Evolutionary conservation across 2,797 vertebrate species (phyloP), one percentile per base, ranked within the genome.

Genomic region (Eospalax fontanierii): DNA sequence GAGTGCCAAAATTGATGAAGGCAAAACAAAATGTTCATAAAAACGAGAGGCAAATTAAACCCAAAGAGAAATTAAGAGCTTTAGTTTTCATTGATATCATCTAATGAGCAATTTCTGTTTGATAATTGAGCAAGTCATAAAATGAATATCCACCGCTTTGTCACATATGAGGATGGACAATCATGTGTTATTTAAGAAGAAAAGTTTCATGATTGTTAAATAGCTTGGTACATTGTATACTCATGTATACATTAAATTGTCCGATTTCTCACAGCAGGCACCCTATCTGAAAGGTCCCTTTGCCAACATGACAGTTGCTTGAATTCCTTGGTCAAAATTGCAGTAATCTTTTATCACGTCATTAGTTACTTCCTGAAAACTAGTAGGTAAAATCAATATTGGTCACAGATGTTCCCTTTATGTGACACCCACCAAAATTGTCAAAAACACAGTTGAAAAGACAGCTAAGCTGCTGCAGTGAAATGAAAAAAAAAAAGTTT

Each of bases 171-270:
- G 89, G 38, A 92, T 35, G 82, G 76, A 7, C n/a, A 8, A 88
- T 73, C 63, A 19, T 82, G 40, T 66, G 26, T 43, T 80, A 75
- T 89, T 90, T 65, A 66, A 82, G 68, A 83, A 75, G 35, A 89
- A 95, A 93, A 89, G 90, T 96, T 95, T 93, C 89, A 81, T 66
- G 79, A 65, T 85, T 43, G 33, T 91, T 84, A 43, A 26, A 87
- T 90, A 26, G 9, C 35, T 86, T 57, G 18, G 76, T 76, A 65
- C 11, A 70, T 68, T 88, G 9, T 65, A 15, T 79, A n/a, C 30
- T 61, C n/a, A 93, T 35, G 24, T 6, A n/a, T n/a, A n/a, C 26
- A 38, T 73, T 95, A 54, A 4, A 46, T 76, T 85, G n/a, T 75
- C 57, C 7, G 18, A 0, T 92, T 89, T 83, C 26, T 89, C 26